Conservation (phyloP, 1,140 invertebrate species). For the Nylanderia fulva region DNA sequence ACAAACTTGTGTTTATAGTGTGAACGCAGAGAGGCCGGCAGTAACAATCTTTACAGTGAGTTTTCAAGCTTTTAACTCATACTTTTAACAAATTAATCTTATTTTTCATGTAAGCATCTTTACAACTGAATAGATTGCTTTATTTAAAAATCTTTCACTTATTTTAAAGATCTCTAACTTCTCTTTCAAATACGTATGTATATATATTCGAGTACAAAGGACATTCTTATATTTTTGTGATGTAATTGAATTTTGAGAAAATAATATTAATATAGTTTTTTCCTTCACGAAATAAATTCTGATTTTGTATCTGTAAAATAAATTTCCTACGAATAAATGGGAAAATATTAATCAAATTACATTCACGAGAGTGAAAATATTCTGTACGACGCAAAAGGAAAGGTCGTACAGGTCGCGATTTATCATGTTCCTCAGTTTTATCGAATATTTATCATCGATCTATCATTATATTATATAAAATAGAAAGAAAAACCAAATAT, state of each 20-base stretch:
- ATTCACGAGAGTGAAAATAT: background rate
- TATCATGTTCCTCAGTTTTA: slow-evolving; percentile 12
- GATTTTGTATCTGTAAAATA: background rate
- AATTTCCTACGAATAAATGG: background rate
- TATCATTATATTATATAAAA: background rate
- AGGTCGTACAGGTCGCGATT: slow-evolving; percentile 51
- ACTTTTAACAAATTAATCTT: background rate
- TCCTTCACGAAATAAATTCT: background rate
- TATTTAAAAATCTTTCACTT: background rate
- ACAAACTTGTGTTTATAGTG: slow-evolving; percentile 72
- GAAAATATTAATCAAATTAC: slow-evolving; percentile 14
- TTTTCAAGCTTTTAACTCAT: background rate
- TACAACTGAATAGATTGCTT: background rate
- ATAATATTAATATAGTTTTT: background rate
- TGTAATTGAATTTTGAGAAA: background rate
- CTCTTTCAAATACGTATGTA: background rate
- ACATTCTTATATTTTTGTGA: background rate
- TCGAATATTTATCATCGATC: background rate
- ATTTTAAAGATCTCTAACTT: background rate
- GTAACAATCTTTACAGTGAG: slow-evolving; percentile 64
- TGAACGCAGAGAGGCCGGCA: slow-evolving; percentile 55
- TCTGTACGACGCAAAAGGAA: background rate
- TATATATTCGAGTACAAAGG: background rate
- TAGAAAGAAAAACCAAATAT: background rate
- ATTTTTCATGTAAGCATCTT: background rate